phyloP scores from a whole-genome alignment of 2,113 vertebrate species.

The Epinephelus lanceolatus region DNA sequence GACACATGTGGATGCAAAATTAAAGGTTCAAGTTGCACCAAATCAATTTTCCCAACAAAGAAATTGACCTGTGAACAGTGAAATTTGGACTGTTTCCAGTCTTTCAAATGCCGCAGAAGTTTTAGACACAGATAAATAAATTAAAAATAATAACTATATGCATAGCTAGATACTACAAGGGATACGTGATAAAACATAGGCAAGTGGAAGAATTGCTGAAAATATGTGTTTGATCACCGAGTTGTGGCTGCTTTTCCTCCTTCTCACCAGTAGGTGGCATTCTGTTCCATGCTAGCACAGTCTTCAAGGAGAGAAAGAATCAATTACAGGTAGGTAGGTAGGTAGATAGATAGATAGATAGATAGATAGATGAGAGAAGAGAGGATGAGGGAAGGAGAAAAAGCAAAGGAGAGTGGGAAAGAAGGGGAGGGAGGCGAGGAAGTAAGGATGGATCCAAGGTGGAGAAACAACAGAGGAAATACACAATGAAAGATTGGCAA shows the following conservation, averaged over 20 bases:
- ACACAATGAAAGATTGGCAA: background rate
- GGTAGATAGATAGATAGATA: background rate
- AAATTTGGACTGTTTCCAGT: background rate
- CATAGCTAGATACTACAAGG: too few relatives aligned
- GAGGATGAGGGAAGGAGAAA: background rate
- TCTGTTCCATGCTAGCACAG: conserved; percentile 1
- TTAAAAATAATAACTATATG: too few relatives aligned
- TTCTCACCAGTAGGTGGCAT: conserved; percentile 55
- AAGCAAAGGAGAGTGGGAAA: background rate
- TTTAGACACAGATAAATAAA: background rate
- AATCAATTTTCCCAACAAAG: background rate
- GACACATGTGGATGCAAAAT: background rate
- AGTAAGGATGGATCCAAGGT: background rate
- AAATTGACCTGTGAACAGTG: background rate
- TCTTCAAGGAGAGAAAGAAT: background rate
- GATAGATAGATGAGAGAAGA: background rate
- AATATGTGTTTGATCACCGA: background rate
- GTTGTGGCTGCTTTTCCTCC: background rate
- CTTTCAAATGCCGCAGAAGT: too few relatives aligned
- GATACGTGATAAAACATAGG: background rate
- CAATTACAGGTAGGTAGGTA: background rate
- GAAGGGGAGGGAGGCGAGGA: background rate
- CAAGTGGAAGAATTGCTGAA: background rate
- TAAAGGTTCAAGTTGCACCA: background rate
- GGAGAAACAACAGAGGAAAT: background rate